A percentile compares a stretch with the other conserved stretches of the same genome.
These are phyloP conservation scores for Caenorhabditis uteleia DNA, from an alignment of 2,888 invertebrate genomes.

Conservation along the genomic window DNA sequence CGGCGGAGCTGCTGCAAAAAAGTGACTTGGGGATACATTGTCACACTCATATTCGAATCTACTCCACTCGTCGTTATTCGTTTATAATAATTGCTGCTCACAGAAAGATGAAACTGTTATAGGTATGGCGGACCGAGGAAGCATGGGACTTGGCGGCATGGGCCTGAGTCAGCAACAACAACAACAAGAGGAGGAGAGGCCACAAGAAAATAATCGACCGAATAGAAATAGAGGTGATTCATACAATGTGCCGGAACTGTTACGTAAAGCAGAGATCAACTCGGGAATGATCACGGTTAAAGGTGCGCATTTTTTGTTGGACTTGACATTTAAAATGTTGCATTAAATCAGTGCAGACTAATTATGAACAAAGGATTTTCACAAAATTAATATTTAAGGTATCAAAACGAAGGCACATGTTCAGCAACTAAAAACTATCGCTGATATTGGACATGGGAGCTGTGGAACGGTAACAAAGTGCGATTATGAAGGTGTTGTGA, in stretches of 20 bases:
- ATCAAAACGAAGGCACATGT: conserved; percentile 16
- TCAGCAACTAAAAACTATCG: conserved; percentile 69
- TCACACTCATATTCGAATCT: no score
- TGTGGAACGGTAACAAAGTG: conserved; percentile 98
- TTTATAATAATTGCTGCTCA: no score
- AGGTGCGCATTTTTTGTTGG: no score
- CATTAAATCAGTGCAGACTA: no score
- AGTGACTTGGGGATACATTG: no score
- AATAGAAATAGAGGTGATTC: no score
- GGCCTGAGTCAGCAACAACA: not conserved
- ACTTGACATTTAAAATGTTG: no score
- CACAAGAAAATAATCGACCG: no score
- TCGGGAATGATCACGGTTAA: conserved; percentile 6
- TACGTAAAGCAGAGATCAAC: conserved; percentile 8
- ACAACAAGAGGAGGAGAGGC: not conserved
- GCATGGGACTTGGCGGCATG: conserved; percentile 12
- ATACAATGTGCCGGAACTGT: not conserved
- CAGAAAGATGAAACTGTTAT: not conserved
- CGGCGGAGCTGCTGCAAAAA: no score
- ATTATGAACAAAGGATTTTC: no score
- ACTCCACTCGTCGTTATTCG: no score
- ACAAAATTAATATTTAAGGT: no score
- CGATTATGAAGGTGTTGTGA: conserved; percentile 71
- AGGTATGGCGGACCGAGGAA: conserved; percentile 2
- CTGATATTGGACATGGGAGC: conserved; percentile 75